phyloP scores from a whole-genome alignment of 2,888 invertebrate species.

The Blomia tropicalis region DNA sequence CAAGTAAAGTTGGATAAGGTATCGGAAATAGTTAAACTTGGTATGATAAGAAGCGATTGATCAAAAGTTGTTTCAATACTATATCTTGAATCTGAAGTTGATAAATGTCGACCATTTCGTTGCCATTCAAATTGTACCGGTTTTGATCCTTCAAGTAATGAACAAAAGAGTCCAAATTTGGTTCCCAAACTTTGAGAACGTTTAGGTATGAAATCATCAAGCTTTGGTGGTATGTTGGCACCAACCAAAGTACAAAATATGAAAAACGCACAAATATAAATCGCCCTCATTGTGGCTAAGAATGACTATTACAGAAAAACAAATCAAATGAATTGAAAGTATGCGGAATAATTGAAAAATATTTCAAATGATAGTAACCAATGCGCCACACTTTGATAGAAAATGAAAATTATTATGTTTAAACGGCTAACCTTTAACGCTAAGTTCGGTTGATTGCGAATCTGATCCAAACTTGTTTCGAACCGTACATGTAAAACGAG shows the following conservation, averaged over 20 bases:
- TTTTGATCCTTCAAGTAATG: conserved; percentile 26
- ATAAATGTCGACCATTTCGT: conserved; percentile 21
- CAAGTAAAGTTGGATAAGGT: conserved; percentile 27
- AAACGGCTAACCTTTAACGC: conserved; percentile 25
- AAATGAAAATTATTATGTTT: background rate
- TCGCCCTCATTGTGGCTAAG: background rate
- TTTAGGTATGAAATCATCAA: background rate
- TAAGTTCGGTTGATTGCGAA: conserved; percentile 8
- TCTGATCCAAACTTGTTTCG: conserved; percentile 21
- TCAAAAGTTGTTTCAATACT: background rate
- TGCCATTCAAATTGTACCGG: conserved; percentile 27
- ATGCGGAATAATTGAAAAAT: background rate
- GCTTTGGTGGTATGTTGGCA: background rate
- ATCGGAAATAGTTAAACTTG: background rate
- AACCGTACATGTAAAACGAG: conserved; percentile 27
- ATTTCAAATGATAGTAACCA: background rate
- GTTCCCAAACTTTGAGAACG: conserved; percentile 10
- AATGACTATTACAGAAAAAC: no score
- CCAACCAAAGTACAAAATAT: background rate
- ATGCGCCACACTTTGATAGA: background rate
- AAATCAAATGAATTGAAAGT: background rate
- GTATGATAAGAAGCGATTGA: background rate
- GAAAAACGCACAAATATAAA: background rate
- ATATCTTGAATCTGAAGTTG: background rate
- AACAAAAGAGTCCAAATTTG: conserved; percentile 22